These are phyloP conservation scores for Oreochromis aureus DNA, from an alignment of 2,113 vertebrate species.

Conservation along the genomic window DNA sequence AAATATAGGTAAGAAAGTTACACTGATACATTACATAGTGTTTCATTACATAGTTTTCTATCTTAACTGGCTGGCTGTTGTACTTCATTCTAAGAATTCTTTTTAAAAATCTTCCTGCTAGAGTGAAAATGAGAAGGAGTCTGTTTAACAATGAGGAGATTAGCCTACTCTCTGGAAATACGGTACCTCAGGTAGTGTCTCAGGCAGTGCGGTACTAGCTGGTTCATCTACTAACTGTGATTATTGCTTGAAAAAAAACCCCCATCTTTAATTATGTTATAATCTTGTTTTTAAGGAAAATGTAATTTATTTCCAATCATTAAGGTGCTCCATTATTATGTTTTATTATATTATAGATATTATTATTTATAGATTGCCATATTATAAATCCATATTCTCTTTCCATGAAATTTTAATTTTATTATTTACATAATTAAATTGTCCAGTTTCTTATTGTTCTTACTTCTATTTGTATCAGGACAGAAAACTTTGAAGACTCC, in stretches of 20 bases:
- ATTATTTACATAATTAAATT: neutral
- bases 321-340: neutral
- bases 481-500: neutral
- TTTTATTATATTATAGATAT: neutral
- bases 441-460: neutral
- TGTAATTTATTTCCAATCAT: neutral
- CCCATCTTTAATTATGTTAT: neutral
- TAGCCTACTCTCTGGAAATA: neutral
- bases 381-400: neutral
- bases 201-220: neutral
- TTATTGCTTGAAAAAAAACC: accelerated
- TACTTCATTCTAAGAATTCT: neutral
- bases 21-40: neutral
- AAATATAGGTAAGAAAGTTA: neutral
- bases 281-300: neutral
- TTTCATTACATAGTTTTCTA: neutral
- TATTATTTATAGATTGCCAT: neutral
- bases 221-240: neutral
- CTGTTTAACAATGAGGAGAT: neutral
- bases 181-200: neutral
- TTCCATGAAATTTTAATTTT: neutral
- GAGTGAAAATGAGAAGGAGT: neutral
- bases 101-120: neutral
- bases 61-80: neutral
- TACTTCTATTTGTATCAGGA: neutral